Conservation (phyloP, 2,888 invertebrate genomes). For the Cosmia trapezina region DNA sequence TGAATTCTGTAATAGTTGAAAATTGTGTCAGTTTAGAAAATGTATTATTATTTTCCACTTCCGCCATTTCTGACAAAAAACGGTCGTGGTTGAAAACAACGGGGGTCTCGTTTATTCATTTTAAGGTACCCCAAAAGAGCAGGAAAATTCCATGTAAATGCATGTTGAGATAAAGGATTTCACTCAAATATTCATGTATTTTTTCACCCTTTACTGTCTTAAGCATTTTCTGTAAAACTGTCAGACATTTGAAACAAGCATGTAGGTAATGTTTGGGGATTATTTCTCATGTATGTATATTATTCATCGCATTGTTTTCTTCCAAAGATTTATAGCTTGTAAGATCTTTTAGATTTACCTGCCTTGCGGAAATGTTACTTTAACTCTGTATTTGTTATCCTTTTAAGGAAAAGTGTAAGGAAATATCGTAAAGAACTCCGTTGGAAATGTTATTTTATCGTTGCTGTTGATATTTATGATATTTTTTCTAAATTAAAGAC, state of each 20-base stretch:
- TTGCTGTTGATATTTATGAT: not conserved
- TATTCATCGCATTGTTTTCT: conserved; percentile 29
- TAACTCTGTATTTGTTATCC: not conserved
- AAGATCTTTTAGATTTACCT: conserved; percentile 9
- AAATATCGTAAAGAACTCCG: not conserved
- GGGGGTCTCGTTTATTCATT: conserved; percentile 14
- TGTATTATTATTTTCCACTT: not conserved
- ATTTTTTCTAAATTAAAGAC: not conserved
- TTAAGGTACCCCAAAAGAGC: not conserved
- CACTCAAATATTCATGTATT: not conserved
- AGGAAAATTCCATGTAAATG: not conserved
- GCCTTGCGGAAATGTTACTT: conserved; percentile 12
- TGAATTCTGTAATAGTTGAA: no score
- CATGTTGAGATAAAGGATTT: conserved; percentile 5
- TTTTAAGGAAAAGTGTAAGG: not conserved
- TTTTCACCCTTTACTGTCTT: not conserved
- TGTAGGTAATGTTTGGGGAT: conserved; percentile 16
- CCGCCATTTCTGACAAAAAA: not conserved
- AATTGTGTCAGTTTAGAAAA: no score
- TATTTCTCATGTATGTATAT: conserved; percentile 7
- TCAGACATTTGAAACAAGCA: conserved; percentile 15
- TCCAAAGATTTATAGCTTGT: conserved; percentile 19
- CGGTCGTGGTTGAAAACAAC: not conserved
- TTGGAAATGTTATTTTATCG: conserved; percentile 1
- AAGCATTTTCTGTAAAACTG: conserved; percentile 14